These are phyloP conservation scores for Agrypnus murinus DNA, from an alignment of 2,888 invertebrate species.

Conservation along the genomic window DNA sequence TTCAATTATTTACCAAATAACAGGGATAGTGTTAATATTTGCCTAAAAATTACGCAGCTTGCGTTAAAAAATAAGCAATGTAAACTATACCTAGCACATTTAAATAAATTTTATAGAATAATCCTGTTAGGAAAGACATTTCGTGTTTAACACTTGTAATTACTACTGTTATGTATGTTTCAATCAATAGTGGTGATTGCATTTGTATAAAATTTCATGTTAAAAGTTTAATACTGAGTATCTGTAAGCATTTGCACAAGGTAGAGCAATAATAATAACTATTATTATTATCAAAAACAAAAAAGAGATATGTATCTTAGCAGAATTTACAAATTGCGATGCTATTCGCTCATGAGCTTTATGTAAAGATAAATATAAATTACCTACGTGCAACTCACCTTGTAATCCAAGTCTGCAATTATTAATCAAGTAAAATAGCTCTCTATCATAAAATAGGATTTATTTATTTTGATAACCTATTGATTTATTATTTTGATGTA, in stretches of 20 bases:
- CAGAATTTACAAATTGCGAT: conserved; percentile 38
- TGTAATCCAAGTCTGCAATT: conserved; percentile 23
- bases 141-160: conserved; percentile 17
- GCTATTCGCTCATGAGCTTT: conserved; percentile 41
- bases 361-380: conserved; percentile 27
- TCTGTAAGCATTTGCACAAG: conserved; percentile 44
- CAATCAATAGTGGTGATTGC: conserved; percentile 11
- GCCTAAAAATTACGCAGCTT: conserved; percentile 23
- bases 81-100: conserved; percentile 27
- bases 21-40: conserved; percentile 19
- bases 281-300: not conserved
- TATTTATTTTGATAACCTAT: conserved; percentile 28
- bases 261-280: conserved; percentile 47
- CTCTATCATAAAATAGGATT: conserved; percentile 34
- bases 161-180: not conserved
- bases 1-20: conserved; percentile 9
- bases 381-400: conserved; percentile 28
- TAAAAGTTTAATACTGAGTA: conserved; percentile 32
- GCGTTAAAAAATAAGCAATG: conserved; percentile 27
- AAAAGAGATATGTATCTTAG: conserved; percentile 23
- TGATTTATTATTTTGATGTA: conserved; percentile 28
- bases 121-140: conserved; percentile 25
- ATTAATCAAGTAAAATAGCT: conserved; percentile 26
- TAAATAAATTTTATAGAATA: conserved; percentile 22
- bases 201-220: not conserved